Evolutionary conservation across 37 sponge, comb jelly and placozoan genomes (phyloP), one percentile per base, ranked within the genome.

Genomic region (Beroe forskalii): DNA sequence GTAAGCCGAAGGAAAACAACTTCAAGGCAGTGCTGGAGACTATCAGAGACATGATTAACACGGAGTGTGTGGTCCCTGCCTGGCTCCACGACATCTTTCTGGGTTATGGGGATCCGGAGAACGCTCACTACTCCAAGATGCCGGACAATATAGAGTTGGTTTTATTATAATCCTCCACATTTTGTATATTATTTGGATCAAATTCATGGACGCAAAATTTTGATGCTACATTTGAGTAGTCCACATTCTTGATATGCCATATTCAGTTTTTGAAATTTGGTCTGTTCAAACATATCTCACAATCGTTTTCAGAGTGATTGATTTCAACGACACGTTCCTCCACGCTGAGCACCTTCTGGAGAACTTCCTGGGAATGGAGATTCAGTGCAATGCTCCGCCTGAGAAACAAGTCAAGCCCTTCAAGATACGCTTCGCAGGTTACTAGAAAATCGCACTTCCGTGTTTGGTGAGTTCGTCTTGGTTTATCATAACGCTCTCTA

Each of bases 1-100:
- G 99, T 12, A 98, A 94, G 90, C 99, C 99, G 17, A 98, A 98
- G 89, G 99, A 98, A 69, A 98, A 98, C 94, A 98, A 98, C 89
- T 98, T 98, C 80, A 98, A 98, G 80, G 96, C 99, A 40, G 97
- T 98, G 41, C 90, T 98, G 91, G 99, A 98, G 95, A 95, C 99
- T 39, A 98, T 96, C 17, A 67, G 99, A 0, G 94, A 93, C 72
- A 90, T 98, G 76, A 98, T 96, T 91, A 98, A 98, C 92, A 93
- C 99, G 14, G 95, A 95, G 63, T 96, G 97, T 93, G 96, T 95
- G 23, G 99, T 98, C 0, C 99, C 99, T 14, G 94, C 92, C 37
- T 97, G 98, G 98, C 67, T 97, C 0, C 98, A 97, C 67, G 96
- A 98, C 62, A 91, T 94, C 43, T 96, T 98, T 91, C 93, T 98